Base-by-base conservation (phyloP, 2,888 invertebrate species). In the Portevinia maculata region DNA sequence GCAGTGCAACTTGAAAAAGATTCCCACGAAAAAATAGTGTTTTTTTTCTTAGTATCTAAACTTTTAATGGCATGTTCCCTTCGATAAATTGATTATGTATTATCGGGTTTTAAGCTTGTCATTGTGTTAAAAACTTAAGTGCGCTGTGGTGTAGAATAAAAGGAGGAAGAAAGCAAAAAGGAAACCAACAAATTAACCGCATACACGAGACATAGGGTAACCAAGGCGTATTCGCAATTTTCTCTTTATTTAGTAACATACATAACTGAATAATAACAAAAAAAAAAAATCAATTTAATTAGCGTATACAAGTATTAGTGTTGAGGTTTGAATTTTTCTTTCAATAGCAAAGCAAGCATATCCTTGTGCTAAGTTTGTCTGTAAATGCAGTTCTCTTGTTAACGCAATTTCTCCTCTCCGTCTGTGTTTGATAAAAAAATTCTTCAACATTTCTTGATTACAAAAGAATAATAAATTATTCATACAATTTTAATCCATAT, bases 41-140 rank as follows among this genome's bases (percentile, higher is more conserved):
- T 21, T 4, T 44, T 24, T 34, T 21, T 32, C 15, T n/a, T 46
- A 48, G 39, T 75, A 30, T 57, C 67, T 48, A 70, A 44, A 76
- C 44, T 30, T 62, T 60, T 59, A 41, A 34, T 55, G 71, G 46
- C 59, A 83, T 76, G 41, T 78, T 65, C 70, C 73, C 70, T 83
- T 83, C 83, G 57, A 67, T 60, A 60, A 83, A 83, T 83, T 83
- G 83, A 83, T 83, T 78, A 67, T 83, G 52, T 83, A 76, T 70
- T 67, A 65, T 67, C 46, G 73, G 64, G 65, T 73, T 60, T 78
- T 83, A 70, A 71, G 81, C 71, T 78, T 53, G 67, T 34, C 74
- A 52, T 53, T 32, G 59, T 75, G 59, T 28, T 50, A 50, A 53
- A 60, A 55, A 69, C 62, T 70, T 44, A 3, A 32, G 28, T 53